phyloP scores from a whole-genome alignment of 2,797 vertebrate genomes.

The Siniperca undulata region DNA sequence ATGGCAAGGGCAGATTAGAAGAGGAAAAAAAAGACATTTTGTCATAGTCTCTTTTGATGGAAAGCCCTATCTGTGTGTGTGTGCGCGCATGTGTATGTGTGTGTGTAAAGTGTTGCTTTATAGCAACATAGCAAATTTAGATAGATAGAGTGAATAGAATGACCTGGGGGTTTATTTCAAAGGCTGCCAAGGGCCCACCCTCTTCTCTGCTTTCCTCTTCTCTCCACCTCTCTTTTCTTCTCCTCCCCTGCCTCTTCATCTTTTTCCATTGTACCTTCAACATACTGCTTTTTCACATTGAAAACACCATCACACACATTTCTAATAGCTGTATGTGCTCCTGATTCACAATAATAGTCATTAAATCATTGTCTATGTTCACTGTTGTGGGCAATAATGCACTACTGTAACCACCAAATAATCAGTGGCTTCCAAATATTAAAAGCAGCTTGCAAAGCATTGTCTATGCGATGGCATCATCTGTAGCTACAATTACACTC shows the following conservation, averaged over 20 bases:
- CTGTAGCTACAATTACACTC: not conserved
- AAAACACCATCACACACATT: conserved; percentile 21
- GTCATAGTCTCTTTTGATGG: conserved; percentile 60
- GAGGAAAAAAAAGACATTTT: conserved; percentile 35
- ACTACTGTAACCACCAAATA: conserved; percentile 3
- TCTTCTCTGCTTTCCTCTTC: conserved; percentile 31
- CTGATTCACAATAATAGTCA: not conserved
- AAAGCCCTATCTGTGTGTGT: conserved; percentile 33
- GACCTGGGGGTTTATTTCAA: conserved; percentile 44
- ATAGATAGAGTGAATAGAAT: conserved; percentile 25
- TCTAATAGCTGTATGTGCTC: not conserved
- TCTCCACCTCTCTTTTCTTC: conserved; percentile 18
- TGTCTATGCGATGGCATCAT: not conserved
- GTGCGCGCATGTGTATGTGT: conserved; percentile 9
- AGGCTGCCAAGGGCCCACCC: conserved; percentile 40
- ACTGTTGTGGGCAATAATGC: not conserved
- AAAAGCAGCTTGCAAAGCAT: not conserved
- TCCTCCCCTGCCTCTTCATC: conserved; percentile 8
- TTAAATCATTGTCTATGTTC: not conserved
- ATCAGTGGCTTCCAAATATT: not conserved
- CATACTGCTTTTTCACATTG: conserved; percentile 9
- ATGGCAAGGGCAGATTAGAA: conserved; percentile 53
- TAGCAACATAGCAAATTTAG: conserved; percentile 20
- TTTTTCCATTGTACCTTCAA: conserved; percentile 28
- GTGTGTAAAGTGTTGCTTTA: conserved; percentile 32